A percentile compares a stretch with the other conserved stretches of the same genome.
Conservation (phyloP, 35 echinoderm and acorn worm species). For the Nesometra sesokonis region DNA sequence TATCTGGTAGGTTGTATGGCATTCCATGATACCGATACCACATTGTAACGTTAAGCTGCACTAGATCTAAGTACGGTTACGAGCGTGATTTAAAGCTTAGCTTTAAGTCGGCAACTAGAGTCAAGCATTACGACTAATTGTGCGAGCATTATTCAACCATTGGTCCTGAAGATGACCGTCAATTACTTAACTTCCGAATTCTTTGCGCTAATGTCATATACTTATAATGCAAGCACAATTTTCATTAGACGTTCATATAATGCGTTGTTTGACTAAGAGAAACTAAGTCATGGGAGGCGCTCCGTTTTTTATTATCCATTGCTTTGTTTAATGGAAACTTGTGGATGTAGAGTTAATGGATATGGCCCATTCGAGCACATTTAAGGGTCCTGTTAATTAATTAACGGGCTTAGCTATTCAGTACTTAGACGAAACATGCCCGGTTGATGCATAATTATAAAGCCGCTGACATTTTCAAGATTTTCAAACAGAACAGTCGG, state of each 20-base stretch:
- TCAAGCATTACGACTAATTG: background rate
- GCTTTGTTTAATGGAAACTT: background rate
- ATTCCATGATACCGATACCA: background rate
- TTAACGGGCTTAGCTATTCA: background rate
- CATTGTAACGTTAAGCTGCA: background rate
- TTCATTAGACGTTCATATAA: background rate
- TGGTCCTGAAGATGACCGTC: background rate
- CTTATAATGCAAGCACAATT: background rate
- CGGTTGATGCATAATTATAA: background rate
- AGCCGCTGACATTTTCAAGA: background rate
- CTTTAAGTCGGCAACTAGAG: background rate
- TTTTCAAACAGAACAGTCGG: background rate
- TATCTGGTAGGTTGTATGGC: too few relatives aligned
- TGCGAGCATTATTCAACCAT: background rate
- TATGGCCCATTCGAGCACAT: background rate
- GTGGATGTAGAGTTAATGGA: background rate
- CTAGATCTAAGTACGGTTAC: background rate
- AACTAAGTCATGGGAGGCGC: background rate
- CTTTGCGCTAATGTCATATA: background rate
- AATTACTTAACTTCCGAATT: conserved; percentile 1
- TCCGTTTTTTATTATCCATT: background rate
- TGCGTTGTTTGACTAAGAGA: background rate
- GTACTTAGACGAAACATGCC: background rate
- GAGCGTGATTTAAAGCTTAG: background rate
- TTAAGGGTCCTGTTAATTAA: background rate